phyloP scores from a whole-genome alignment of 2,113 vertebrate genomes.

The Varanus salvator region DNA sequence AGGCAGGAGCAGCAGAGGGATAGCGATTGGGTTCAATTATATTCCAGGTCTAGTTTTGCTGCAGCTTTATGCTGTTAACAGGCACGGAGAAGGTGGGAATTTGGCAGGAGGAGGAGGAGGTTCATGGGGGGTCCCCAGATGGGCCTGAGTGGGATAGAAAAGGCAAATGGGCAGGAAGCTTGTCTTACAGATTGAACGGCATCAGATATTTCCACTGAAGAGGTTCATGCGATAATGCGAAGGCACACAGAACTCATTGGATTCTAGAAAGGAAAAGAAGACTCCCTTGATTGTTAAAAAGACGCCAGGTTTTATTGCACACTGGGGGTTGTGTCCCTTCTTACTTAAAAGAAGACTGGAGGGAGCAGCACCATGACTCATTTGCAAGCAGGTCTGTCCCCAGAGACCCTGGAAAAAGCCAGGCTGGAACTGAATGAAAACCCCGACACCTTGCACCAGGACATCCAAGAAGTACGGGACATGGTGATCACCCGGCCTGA shows the following conservation, averaged over 20 bases:
- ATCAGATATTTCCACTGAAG: conserved; percentile 38
- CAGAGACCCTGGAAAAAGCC: conserved; percentile 98
- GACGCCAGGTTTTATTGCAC: neutral
- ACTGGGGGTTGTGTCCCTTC: neutral
- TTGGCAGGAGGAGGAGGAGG: conserved; percentile 11
- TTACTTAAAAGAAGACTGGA: conserved; percentile 4
- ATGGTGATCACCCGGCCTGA: conserved; percentile 99
- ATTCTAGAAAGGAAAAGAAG: conserved; percentile 49
- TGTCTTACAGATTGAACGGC: conserved; percentile 6
- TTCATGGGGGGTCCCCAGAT: neutral
- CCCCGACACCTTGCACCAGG: conserved; percentile 96
- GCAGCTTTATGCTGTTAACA: conserved; percentile 31
- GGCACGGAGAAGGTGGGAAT: conserved; percentile 62
- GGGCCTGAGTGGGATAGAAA: neutral
- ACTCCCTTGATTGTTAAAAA: neutral
- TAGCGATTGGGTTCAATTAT: neutral
- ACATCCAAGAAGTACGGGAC: conserved; percentile 98
- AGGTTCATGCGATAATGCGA: conserved; percentile 43
- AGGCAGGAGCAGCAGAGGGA: conserved; percentile 20
- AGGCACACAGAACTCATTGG: conserved; percentile 41
- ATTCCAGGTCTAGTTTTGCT: neutral
- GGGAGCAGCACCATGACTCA: conserved; percentile 89
- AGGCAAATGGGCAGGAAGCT: neutral
- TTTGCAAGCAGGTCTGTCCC: conserved; percentile 95
- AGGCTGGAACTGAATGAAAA: conserved; percentile 97